Conservation (phyloP, 2,888 invertebrate species). For the Acanthosepion pharaonis region DNA sequence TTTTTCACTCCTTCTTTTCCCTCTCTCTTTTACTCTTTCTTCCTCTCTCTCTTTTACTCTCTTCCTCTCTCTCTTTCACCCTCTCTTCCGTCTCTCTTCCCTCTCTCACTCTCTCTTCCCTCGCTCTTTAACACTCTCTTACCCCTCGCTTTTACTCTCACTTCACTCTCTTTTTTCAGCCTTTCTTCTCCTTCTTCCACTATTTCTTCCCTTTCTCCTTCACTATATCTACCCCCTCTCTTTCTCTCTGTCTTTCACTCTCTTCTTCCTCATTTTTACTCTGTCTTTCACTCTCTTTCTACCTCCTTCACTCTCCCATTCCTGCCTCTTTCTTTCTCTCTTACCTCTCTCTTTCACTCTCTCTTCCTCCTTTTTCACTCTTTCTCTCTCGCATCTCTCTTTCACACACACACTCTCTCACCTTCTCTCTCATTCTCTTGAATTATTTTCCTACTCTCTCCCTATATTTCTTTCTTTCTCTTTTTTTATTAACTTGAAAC, state of each 20-base stretch:
- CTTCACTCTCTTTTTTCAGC: not conserved
- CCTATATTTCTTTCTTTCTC: too few relatives aligned
- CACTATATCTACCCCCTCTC: too few relatives aligned
- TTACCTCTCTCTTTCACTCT: not conserved
- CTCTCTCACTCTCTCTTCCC: not conserved
- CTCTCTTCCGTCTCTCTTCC: not conserved
- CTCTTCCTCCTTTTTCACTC: not conserved
- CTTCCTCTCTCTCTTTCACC: not conserved
- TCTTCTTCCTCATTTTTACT: not conserved
- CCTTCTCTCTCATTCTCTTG: too few relatives aligned
- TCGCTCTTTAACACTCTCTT: too few relatives aligned
- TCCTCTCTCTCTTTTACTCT: not conserved
- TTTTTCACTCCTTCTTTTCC: not conserved
- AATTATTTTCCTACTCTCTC: not conserved
- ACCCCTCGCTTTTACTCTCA: not conserved
- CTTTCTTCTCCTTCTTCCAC: not conserved
- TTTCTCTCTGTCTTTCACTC: not conserved
- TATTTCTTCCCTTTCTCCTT: not conserved
- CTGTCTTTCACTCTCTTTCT: not conserved
- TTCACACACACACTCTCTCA: not conserved
- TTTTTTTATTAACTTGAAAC: not conserved
- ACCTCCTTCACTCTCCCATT: too few relatives aligned
- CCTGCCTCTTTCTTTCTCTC: not conserved
- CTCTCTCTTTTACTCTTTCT: not conserved
- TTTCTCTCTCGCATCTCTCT: too few relatives aligned